A percentile compares a stretch with the other conserved stretches of the same genome.
Conservation (phyloP, 1,140 invertebrate genomes). For the Scaptomyza montana region DNA sequence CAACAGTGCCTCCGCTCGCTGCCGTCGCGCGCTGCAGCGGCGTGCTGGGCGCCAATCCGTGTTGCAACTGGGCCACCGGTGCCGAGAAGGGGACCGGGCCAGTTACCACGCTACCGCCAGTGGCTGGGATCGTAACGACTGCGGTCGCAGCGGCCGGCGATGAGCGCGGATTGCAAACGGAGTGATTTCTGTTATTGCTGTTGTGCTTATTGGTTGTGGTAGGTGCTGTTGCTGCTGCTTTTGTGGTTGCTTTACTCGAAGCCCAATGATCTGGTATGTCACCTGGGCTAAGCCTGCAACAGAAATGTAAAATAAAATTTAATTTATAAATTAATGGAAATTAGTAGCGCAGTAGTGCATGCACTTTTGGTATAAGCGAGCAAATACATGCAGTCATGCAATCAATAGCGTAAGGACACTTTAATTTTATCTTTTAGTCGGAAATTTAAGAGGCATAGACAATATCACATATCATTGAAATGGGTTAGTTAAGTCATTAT, state of each 20-base stretch:
- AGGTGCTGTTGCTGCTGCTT: slow-evolving; percentile 16
- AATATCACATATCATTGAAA: too few relatives aligned
- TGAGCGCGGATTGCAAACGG: slow-evolving; percentile 77
- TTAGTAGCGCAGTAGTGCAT: not conserved
- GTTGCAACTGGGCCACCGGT: slow-evolving; percentile 52
- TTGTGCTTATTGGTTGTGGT: slow-evolving; percentile 21
- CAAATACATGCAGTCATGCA: too few relatives aligned
- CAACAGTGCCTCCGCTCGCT: slow-evolving; percentile 53
- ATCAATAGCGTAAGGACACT: too few relatives aligned
- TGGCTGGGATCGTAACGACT: slow-evolving; percentile 74
- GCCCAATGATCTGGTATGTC: slow-evolving; percentile 84
- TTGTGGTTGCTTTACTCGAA: slow-evolving; percentile 72
- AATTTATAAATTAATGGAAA: too few relatives aligned
- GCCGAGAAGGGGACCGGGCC: slow-evolving; percentile 32
- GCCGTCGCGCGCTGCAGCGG: slow-evolving; percentile 69
- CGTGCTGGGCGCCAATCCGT: slow-evolving; percentile 69
- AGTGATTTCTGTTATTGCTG: slow-evolving; percentile 57
- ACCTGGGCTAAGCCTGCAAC: slow-evolving; percentile 83
- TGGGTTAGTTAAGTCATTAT: too few relatives aligned
- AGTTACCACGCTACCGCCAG: slow-evolving; percentile 65
- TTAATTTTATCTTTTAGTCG: too few relatives aligned
- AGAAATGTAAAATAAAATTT: not conserved
- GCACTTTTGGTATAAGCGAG: too few relatives aligned
- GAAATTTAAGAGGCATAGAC: too few relatives aligned
- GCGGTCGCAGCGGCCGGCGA: slow-evolving; percentile 82